These are phyloP conservation scores for Cataglyphis hispanica DNA, from an alignment of 1,140 invertebrate species.

Conservation along the genomic window DNA sequence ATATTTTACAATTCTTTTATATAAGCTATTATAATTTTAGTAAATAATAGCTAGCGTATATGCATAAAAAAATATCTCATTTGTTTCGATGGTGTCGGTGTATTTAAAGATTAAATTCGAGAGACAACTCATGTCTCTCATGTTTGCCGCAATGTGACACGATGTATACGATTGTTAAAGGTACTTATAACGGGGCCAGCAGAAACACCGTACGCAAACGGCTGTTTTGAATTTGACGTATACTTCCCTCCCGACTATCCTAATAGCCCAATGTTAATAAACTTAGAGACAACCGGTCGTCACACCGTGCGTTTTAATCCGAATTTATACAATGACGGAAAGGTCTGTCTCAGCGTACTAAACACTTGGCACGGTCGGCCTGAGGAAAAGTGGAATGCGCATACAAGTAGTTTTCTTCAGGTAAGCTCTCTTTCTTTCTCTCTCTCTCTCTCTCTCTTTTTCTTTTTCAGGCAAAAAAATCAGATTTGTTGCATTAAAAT, in stretches of 20 bases:
- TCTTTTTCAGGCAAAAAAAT: background rate
- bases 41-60: background rate
- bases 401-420: slow-evolving; percentile 98
- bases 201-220: slow-evolving; percentile 96
- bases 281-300: slow-evolving; percentile 97
- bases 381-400: slow-evolving; percentile 99
- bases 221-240: slow-evolving; percentile 96
- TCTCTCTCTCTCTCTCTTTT: too few species aligned
- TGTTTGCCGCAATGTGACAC: background rate
- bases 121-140: background rate
- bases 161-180: slow-evolving; percentile 82
- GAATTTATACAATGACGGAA: slow-evolving; percentile 98
- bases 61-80: background rate
- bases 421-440: slow-evolving; percentile 82
- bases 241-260: slow-evolving; percentile 96
- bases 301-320: slow-evolving; percentile 98
- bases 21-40: slow-evolving; percentile 3
- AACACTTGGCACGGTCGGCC: slow-evolving; percentile 99
- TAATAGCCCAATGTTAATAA: slow-evolving; percentile 93
- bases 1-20: background rate
- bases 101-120: slow-evolving; percentile 5
- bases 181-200: slow-evolving; percentile 96
- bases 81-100: background rate
- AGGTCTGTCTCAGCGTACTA: slow-evolving; percentile 97
- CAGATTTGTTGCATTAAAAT: background rate